Evolutionary conservation across 2,113 vertebrate species (phyloP), one percentile per base, ranked within the genome.

Genomic region (Psophia crepitans): DNA sequence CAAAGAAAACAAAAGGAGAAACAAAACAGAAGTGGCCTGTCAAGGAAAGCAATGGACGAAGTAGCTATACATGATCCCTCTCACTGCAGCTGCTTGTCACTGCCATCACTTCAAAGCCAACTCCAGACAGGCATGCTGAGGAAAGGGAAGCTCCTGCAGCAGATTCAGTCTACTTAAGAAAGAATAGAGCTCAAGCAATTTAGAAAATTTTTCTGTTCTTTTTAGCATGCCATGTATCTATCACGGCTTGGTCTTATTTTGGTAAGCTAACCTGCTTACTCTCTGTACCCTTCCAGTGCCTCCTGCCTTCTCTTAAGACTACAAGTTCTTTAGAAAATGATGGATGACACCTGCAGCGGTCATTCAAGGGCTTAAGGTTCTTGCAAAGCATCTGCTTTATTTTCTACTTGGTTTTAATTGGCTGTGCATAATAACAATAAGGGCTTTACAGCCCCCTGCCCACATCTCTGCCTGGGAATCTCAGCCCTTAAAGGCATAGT

Each of bases 361-460:
- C 61, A 85, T 82, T 93, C 54, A 93, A 41, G 21, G 43, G 46
- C 48, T 78, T 75, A 84, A 84, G 8, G 13, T 68, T 89, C 53
- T 68, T 90, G 63, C 63, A 94, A 90, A 90, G 30, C 41, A 86
- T 61, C 63, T 90, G 37, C 26, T 74, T 88, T 92, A 85, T 77
- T 80, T 93, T 83, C 39, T 65, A 14, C 88, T 88, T 73, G 44
- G 54, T 73, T 93, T 90, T 90, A 95, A 90, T 74, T 84, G 66
- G 54, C 63, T 77, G n/a, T 28, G 13, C 37, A 37, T 84, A 90
- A 48, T 11, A 93, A 73, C 39, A 92, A 85, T 68, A 73, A 74
- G 20, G 32, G 14, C 71, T 85, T 94, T 71, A 61, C 33, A 92
- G 33, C 3, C 16, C 10, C 19, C 35, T 37, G 63, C 39, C 44